phyloP scores from a whole-genome alignment of 1,140 invertebrate genomes.

The Myzus persicae region DNA sequence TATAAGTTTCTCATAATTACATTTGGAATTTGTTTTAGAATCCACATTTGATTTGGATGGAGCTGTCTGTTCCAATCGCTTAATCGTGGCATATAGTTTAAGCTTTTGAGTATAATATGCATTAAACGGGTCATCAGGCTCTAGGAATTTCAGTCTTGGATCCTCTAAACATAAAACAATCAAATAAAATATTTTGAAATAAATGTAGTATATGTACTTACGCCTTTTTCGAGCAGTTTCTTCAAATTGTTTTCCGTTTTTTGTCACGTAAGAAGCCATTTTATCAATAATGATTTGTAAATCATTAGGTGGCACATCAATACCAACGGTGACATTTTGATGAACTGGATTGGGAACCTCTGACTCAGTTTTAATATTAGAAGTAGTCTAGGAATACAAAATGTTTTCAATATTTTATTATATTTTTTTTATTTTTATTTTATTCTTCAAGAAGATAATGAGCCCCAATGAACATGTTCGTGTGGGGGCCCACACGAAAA shows the following conservation, averaged over 20 bases:
- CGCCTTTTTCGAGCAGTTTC: constrained; percentile 85
- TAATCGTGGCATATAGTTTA: constrained; percentile 52
- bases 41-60: constrained; percentile 33
- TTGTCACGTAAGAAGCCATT: constrained; percentile 93
- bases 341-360: neutral
- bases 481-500: too few relatives aligned
- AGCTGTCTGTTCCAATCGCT: constrained; percentile 51
- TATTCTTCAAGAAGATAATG: too few relatives aligned
- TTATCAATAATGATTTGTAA: constrained; percentile 90
- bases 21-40: constrained; percentile 50
- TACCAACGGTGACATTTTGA: constrained; percentile 14
- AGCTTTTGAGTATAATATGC: constrained; percentile 54
- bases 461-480: too few relatives aligned
- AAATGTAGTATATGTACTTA: constrained; percentile 59
- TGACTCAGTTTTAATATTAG: neutral
- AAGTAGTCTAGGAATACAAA: neutral
- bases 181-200: neutral
- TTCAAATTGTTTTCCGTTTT: constrained; percentile 93
- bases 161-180: constrained; percentile 54
- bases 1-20: constrained; percentile 25
- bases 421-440: too few relatives aligned
- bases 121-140: constrained; percentile 48
- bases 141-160: constrained; percentile 50
- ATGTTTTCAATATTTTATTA: neutral
- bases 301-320: constrained; percentile 75